Conservation (phyloP, 2,797 vertebrate species). For the Bradypus variegatus region DNA sequence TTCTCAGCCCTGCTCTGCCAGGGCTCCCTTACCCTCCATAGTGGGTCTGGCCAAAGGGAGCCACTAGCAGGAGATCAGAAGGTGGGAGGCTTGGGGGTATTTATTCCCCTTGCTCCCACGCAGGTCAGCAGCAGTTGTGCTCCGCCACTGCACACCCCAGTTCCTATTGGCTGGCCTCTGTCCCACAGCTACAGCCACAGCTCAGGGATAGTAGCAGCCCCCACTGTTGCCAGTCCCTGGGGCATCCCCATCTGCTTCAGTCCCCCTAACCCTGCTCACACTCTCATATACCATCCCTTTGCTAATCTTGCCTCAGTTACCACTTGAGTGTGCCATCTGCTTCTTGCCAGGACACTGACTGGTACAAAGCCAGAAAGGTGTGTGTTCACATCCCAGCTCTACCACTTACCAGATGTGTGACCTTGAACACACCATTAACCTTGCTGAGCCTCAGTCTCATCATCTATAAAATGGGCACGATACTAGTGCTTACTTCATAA, state of each 20-base stretch:
- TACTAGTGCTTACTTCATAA: background rate
- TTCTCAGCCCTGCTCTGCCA: background rate
- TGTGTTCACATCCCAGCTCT: constrained; percentile 12
- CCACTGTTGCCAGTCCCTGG: background rate
- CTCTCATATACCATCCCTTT: background rate
- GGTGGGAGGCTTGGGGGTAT: background rate
- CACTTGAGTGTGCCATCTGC: background rate
- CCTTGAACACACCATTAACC: background rate
- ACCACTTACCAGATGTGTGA: background rate
- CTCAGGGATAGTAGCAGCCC: background rate
- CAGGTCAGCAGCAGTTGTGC: background rate
- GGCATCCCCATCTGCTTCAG: background rate
- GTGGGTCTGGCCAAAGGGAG: background rate
- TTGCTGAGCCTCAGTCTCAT: constrained; percentile 13
- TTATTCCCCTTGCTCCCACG: no score
- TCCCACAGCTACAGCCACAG: background rate
- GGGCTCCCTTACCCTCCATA: background rate
- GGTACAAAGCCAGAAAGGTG: background rate
- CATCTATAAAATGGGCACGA: background rate
- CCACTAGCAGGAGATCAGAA: background rate
- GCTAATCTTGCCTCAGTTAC: background rate
- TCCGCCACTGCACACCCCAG: background rate
- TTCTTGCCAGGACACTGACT: background rate
- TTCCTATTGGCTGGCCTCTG: background rate
- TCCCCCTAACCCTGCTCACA: background rate